Base-by-base conservation (phyloP, 92 coral and sea anemone species). In the Porites lobata region DNA sequence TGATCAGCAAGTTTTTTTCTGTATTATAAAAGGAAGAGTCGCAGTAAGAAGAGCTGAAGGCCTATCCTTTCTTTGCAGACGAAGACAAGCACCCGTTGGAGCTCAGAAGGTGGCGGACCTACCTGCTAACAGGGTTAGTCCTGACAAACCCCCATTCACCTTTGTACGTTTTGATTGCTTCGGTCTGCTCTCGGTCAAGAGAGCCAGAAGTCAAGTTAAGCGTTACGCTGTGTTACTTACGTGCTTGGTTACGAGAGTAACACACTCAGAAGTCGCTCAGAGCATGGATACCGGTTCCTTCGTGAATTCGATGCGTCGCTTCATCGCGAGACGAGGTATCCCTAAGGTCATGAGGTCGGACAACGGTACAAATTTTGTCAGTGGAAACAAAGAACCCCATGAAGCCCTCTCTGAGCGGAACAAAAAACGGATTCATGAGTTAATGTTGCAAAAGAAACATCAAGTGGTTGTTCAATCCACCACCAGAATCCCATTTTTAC, bases 391-490 rank as follows among this genome's bases (percentile, higher is more conserved):
- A 61, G 78, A 82, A 18, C 26, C 71, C 9, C 65, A 63, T 12
- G 76, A 81, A 81, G 85, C 85, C 14, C 50, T 81, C 61, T 51
- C 65, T 65, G 57, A 81, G 3, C 68, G 85, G 85, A 81, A 81
- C 54, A 52, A 81, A 0, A 22, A 67, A 7, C 85, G 68, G 76
- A 81, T 81, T 17, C 63, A 67, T 50, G 85, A 65, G 0, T 81
- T 65, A 26, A 18, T 81, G 58, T 76, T 81, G 2, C 76, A 21
- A 81, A 26, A 65, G 85, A 67, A 81, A 81, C 24, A 51, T 81
- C 81, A 73, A 64, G 53, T 73, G 88, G 88, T 14, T 74, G 14
- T 84, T 84, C 50, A 84, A 84, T 26, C 88, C 88, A n/a, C 88
- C 88, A 7, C 24, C 68, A 13, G 85, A 57, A 10, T 81, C 76